Base-by-base conservation (phyloP, 2,113 vertebrate genomes). In the Rhinoderma darwinii region DNA sequence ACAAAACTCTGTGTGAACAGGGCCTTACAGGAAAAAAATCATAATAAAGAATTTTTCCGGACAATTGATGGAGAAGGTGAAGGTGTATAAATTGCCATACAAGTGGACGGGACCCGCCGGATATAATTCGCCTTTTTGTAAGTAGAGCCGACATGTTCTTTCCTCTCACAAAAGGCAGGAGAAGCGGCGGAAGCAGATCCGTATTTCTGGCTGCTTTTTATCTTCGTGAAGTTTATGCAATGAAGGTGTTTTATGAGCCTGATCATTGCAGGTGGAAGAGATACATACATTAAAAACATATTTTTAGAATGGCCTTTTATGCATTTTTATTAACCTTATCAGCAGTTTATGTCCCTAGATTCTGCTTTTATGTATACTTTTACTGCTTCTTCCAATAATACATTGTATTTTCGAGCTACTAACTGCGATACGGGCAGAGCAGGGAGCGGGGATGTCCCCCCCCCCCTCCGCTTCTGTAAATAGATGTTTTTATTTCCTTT, bases 311-410 rank as follows among this genome's bases (percentile, higher is more conserved):
- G 70, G 32, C 37, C 11, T 73, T 84, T 84, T 84, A 74, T 84
- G 50, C 37, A 22, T 75, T 76, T 84, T 75, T 84, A 84, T 84
- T 84, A 76, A 84, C 51, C 54, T 84, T 84, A 76, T 77, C 50
- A 84, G 72, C 30, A 59, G 41, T 76, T 84, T 84, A 77, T 76
- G 83, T 59, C 43, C 56, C 18, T 44, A n/a, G 70, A 61, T 27
- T n/a, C 25, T 39, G 50, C 14, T 84, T 84, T 77, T 76, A 84
- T 84, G 51, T 61, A 61, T 32, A 30, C 37, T 75, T 77, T 72
- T 84, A 76, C 39, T 84, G 83, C 72, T 63, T 76, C 30, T 76
- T 47, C 41, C 37, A 84, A 18, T 76, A 41, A 37, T 47, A 14
- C 72, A 32, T 84, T 84, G 74, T 12, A 63, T 84, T 75, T 84